These are phyloP conservation scores for Hippopotamus amphibius DNA, from an alignment of 2,113 vertebrate genomes.

Conservation along the genomic window DNA sequence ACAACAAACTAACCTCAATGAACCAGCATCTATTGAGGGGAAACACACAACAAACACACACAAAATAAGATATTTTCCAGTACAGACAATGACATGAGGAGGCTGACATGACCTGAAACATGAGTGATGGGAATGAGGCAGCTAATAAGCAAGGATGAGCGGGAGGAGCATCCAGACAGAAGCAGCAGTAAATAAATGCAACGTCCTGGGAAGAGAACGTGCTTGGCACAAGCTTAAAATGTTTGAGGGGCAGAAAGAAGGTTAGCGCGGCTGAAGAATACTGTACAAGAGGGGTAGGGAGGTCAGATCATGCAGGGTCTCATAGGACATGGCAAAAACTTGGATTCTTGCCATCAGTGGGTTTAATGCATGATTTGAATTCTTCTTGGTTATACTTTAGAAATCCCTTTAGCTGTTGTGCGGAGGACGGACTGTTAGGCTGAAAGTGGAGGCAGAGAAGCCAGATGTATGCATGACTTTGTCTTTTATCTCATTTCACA, in stretches of 20 bases:
- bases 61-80: background rate
- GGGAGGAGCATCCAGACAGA: background rate
- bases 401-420: background rate
- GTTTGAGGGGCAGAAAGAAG: no score
- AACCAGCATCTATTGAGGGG: background rate
- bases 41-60: background rate
- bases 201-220: background rate
- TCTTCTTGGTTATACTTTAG: background rate
- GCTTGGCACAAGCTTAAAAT: background rate
- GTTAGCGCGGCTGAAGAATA: background rate
- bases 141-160: background rate
- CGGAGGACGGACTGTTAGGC: background rate
- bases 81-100: background rate
- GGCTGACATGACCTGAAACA: background rate
- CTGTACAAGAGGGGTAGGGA: fast-evolving
- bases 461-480: background rate
- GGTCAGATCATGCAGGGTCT: background rate
- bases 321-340: background rate
- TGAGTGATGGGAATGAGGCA: background rate
- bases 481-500: background rate
- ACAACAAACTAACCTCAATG: background rate
- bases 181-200: background rate
- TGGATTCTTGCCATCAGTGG: background rate
- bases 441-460: background rate
- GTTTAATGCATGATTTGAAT: background rate